Percentiles rank a stretch among this genome's conserved stretches.
These are phyloP conservation scores for Altica lythri DNA, from an alignment of 2,888 invertebrate species.

Conservation along the genomic window DNA sequence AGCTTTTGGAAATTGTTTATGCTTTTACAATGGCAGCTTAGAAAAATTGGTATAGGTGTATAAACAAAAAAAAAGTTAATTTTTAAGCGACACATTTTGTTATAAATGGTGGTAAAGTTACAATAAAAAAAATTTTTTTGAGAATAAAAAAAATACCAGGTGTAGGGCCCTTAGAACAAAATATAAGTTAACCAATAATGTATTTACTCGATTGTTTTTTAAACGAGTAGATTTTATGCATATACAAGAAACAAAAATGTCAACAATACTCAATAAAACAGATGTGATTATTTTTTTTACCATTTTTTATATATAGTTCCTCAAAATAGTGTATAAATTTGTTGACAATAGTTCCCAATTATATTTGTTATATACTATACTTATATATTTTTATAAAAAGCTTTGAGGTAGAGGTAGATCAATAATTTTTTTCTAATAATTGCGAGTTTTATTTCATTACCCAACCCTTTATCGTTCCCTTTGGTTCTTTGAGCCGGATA, in stretches of 20 bases:
- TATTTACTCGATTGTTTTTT: slow-evolving; percentile 4
- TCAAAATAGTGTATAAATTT: slow-evolving; percentile 32
- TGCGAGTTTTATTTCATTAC: no score
- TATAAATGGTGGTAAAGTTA: slow-evolving; percentile 28
- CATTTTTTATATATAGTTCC: slow-evolving; percentile 42
- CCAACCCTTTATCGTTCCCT: no score
- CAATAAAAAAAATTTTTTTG: slow-evolving; percentile 23
- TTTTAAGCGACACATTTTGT: slow-evolving; percentile 19
- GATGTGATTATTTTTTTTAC: slow-evolving; percentile 51
- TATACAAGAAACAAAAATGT: slow-evolving; percentile 11
- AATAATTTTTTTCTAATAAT: no score
- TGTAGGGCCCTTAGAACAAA: slow-evolving; percentile 42
- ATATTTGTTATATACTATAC: slow-evolving; percentile 37
- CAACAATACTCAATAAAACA: slow-evolving; percentile 51
- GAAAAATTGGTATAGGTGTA: slow-evolving; percentile 27
- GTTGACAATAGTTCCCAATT: slow-evolving; percentile 33
- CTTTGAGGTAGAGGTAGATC: slow-evolving; percentile 51
- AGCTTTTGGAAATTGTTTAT: slow-evolving; percentile 11
- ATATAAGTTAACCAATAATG: slow-evolving; percentile 10
- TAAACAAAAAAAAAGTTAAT: slow-evolving; percentile 11
- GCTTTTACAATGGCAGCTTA: slow-evolving; percentile 24
- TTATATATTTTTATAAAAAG: slow-evolving; percentile 40
- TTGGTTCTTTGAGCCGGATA: no score
- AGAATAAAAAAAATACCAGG: slow-evolving; percentile 34
- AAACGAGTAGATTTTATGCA: background rate